Base-by-base conservation (phyloP, 2,888 invertebrate genomes). In the Phengaris arion region DNA sequence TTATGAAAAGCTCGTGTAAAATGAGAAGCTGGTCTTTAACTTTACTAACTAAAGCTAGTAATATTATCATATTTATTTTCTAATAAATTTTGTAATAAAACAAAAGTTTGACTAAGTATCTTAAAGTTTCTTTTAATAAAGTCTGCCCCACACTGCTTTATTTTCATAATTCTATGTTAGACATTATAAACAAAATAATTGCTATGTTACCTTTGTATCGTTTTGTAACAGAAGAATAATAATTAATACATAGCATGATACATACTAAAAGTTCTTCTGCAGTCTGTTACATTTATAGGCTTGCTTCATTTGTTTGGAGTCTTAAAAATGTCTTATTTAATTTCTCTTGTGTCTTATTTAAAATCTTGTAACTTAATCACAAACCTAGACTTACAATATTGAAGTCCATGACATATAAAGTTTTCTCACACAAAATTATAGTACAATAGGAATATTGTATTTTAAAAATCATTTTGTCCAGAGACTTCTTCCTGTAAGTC, bases 11-110 rank as follows among this genome's bases (percentile, higher is more conserved):
- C 35, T 35, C 2, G 22, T 22, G 10, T 15, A 12, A 64, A 64
- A 64, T 12, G 9, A 55, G 55, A 64, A 64, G 35, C 35, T 64
- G 12, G 10, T 64, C 64, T 35, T 35, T 35, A 45, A 64, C 6
- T 13, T 35, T 45, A 35, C 45, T 35, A 35, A 59, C 59, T 22
- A 9, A 69, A 9, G 69, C 13, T 64, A 35, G 35, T 64, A 64
- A 35, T 64, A 64, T 64, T 64, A 64, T 35, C 48, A 48, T 69
- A 69, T 48, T 69, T 69, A 69, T 69, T 69, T 69, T 48, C 59
- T 69, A 69, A 69, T 69, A 69, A 15, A 69, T 48, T 69, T 69
- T 69, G 15, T 69, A 69, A 48, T 48, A 69, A 69, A n/a, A 69
- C 46, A 69, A 69, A 48, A 45, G n/a, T 69, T 69, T 64, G 64